Evolutionary conservation across 2,888 invertebrate genomes (phyloP).

Genomic region (Matsumyia berberina): DNA sequence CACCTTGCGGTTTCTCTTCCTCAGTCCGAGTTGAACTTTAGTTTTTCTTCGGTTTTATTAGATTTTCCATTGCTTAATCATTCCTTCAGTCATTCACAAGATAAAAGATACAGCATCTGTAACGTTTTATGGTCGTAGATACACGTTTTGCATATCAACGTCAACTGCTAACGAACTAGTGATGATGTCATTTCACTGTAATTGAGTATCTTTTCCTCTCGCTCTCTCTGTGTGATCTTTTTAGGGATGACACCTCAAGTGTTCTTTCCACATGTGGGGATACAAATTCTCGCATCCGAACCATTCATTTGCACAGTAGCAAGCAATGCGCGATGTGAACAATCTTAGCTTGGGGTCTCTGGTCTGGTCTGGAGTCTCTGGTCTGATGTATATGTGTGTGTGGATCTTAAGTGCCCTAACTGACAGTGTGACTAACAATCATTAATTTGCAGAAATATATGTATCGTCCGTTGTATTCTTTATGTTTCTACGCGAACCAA

Average conservation of each 20-base stretch:
- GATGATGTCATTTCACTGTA: conserved; percentile 73
- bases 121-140: conserved; percentile 10
- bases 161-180: conserved; percentile 35
- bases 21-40: conserved; percentile 19
- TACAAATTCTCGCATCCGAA: conserved; percentile 37
- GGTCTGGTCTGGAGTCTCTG: background rate
- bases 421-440: conserved; percentile 77
- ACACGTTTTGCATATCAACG: conserved; percentile 31
- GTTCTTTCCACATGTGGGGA: conserved; percentile 70
- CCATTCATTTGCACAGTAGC: background rate
- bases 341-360: conserved; percentile 73
- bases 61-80: conserved; percentile 35
- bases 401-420: conserved; percentile 74
- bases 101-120: conserved; percentile 35
- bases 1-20: conserved; percentile 28
- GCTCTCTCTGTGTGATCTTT: conserved; percentile 50
- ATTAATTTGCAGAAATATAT: conserved; percentile 75
- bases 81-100: conserved; percentile 39
- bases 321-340: background rate
- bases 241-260: conserved; percentile 75
- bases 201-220: conserved; percentile 42
- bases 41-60: background rate
- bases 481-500: conserved; percentile 33
- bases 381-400: conserved; percentile 58
- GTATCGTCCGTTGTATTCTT: background rate